Evolutionary conservation across 2,888 invertebrate genomes (phyloP), one percentile per base, ranked within the genome.

Genomic region (Sinohyriopsis cumingii): DNA sequence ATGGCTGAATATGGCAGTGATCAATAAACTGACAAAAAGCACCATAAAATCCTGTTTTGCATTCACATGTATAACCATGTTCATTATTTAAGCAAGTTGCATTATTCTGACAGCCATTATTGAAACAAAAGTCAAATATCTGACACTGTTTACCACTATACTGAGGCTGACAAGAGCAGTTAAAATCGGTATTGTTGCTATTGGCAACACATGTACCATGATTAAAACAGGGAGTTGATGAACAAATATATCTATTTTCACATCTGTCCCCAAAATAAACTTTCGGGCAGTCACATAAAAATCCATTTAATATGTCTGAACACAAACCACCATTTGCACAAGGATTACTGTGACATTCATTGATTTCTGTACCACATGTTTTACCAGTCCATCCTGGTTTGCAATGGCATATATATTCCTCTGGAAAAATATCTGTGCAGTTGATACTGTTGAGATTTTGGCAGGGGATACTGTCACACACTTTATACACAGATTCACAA

Each of bases 191-290:
- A 63, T 84, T 81, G 65, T 82, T 72, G 1, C 64, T 67, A 55
- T 71, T 63, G 18, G 76, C 59, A 19, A 74, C 20, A 69, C 89
- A 89, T 7, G 73, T 80, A 0, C 85, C 88, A 12, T 82, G 82
- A 79, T 89, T 88, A 63, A 75, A 82, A 72, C 89, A 89, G 7
- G 86, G 86, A 19, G 65, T 54, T 15, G 85, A 82, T 7, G 80
- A 63, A 69, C 88, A 88, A n/a, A 82, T 67, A 25, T 71, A 69
- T 55, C 66, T 70, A 33, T 77, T 62, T 67, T 87, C 80, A 77
- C 88, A 88, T n/a, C 69, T 66, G 20, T 72, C 66, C 0, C 88
- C 86, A 64, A 77, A 76, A 64, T 73, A 81, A n/a, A 78, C 72
- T 15, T 25, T 61, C 12, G 65, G 53, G 72, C 86, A 86, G 1